Evolutionary conservation across 23 tunicate species (phyloP).

Genomic region (Styela clava): DNA sequence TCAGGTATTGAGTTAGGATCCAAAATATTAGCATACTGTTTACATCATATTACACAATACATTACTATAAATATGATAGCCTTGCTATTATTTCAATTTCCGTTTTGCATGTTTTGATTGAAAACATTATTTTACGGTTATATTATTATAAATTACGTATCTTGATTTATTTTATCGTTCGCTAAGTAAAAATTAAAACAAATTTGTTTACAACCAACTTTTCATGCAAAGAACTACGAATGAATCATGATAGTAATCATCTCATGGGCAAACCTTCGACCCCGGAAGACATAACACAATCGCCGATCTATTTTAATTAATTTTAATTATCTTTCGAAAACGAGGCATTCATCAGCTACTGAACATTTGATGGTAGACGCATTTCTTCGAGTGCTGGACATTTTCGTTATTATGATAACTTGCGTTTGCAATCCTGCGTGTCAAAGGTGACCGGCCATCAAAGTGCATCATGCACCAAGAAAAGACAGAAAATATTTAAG

Average conservation of each 20-base stretch:
- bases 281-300: not conserved
- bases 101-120: too few species aligned
- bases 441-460: constrained; percentile 14
- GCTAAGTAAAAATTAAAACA: not conserved
- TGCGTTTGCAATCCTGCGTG: constrained; percentile 12
- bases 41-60: too few species aligned
- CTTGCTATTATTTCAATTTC: too few species aligned
- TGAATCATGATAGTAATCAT: not conserved
- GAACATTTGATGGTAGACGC: too few species aligned
- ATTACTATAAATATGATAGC: too few species aligned
- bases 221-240: not conserved
- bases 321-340: not conserved
- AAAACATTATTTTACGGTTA: too few species aligned
- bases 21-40: too few species aligned
- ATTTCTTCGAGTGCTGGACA: not conserved
- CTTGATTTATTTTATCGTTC: too few species aligned
- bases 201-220: not conserved
- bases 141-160: too few species aligned
- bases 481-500: not conserved
- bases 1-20: too few species aligned
- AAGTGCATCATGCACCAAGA: not conserved
- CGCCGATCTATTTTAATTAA: not conserved
- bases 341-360: not conserved
- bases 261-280: not conserved
- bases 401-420: constrained; percentile 9